Evolutionary conservation across 2,797 vertebrate genomes (phyloP).

Genomic region (Melanogrammus aeglefinus): DNA sequence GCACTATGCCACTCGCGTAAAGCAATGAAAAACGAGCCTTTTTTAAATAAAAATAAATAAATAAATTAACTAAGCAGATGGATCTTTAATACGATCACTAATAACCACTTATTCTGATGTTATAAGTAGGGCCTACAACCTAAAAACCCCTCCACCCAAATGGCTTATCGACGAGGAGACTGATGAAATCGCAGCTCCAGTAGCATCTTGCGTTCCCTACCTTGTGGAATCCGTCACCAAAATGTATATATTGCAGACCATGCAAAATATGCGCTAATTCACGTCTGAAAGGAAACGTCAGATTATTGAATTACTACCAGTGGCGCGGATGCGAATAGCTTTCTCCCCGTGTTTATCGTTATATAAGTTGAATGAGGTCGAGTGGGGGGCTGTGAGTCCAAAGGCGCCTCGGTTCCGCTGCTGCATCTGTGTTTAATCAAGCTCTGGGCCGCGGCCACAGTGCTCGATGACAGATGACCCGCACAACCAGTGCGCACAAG

Average conservation of each 20-base stretch:
- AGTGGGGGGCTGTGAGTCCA: constrained; percentile 7
- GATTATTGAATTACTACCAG: background rate
- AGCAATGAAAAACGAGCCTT: background rate
- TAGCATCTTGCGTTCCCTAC: too few species aligned
- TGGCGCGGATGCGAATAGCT: background rate
- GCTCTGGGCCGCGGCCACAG: constrained; percentile 34
- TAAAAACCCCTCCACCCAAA: background rate
- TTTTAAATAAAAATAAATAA: too few species aligned
- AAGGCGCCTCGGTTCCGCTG: constrained; percentile 46
- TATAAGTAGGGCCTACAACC: too few species aligned
- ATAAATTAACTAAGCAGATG: too few species aligned
- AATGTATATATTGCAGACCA: background rate
- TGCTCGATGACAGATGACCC: constrained; percentile 64
- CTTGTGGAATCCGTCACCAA: background rate
- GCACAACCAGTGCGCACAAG: constrained; percentile 61
- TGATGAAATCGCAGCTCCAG: background rate
- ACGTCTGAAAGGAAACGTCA: constrained; percentile 4
- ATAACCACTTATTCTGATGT: background rate
- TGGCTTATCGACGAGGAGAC: background rate
- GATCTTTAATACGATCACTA: background rate
- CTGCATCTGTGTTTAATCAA: constrained; percentile 64
- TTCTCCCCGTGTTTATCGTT: background rate
- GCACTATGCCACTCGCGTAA: background rate
- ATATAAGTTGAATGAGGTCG: background rate
- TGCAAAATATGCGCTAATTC: background rate